These are phyloP conservation scores for Thecophora atra DNA, from an alignment of 2,888 invertebrate genomes.

Conservation along the genomic window DNA sequence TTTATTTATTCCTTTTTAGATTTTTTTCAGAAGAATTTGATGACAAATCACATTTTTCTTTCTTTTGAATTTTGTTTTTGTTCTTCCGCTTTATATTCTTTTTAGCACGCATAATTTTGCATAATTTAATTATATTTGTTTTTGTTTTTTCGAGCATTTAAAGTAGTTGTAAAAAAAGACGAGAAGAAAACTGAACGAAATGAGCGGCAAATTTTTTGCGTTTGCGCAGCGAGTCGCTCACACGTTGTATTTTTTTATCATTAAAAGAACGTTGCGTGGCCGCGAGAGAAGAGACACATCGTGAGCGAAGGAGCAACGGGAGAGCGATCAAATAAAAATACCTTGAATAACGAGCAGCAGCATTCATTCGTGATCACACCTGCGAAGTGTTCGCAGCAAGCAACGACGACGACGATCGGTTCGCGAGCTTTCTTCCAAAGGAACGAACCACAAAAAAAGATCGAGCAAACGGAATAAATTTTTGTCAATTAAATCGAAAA, in stretches of 20 bases:
- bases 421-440: conserved; percentile 42
- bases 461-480: conserved; percentile 29
- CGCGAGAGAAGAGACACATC: background rate
- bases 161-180: background rate
- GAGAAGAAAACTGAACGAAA: too few relatives aligned
- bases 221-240: background rate
- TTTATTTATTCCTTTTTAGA: background rate
- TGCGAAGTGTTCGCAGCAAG: conserved; percentile 60
- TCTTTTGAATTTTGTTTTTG: too few relatives aligned
- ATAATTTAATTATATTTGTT: conserved; percentile 4
- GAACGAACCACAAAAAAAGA: conserved; percentile 43
- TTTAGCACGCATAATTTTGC: background rate
- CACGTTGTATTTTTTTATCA: background rate
- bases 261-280: background rate
- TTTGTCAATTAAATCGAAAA: background rate
- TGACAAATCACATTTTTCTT: too few relatives aligned
- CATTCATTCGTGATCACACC: conserved; percentile 58
- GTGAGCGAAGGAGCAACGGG: background rate
- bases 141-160: background rate
- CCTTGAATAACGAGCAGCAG: conserved; percentile 12
- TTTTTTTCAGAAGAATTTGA: too few relatives aligned
- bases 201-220: background rate
- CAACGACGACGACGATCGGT: conserved; percentile 34
- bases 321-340: background rate
- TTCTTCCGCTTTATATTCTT: background rate